These are phyloP conservation scores for Ciconia stormi DNA, from an alignment of 2,113 vertebrate species.

Conservation along the genomic window DNA sequence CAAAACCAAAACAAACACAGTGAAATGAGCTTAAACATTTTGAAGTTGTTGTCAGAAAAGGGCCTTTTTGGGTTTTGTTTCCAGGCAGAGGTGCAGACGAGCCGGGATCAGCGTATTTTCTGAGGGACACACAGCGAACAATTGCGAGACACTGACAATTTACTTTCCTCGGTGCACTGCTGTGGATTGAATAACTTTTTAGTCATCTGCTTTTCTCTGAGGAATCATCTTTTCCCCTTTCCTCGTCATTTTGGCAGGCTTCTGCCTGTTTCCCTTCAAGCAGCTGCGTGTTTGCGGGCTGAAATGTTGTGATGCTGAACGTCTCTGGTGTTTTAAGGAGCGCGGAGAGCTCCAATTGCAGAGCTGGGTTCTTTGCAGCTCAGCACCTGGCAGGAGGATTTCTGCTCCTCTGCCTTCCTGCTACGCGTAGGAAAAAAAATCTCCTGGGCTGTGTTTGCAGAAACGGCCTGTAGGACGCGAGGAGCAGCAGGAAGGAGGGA, in stretches of 20 bases:
- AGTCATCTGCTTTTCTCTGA: background rate
- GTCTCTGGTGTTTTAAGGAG: background rate
- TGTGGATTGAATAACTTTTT: background rate
- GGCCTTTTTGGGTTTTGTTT: background rate
- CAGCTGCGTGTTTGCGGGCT: background rate
- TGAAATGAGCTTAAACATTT: slow-evolving; percentile 1
- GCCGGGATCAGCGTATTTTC: background rate
- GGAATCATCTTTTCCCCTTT: background rate
- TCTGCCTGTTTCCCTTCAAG: background rate
- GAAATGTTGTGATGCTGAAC: background rate
- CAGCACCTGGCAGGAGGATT: background rate
- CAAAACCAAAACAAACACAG: slow-evolving; percentile 17
- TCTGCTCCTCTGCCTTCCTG: background rate
- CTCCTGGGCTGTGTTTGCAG: background rate
- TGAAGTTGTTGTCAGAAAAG: background rate
- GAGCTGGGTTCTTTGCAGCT: background rate
- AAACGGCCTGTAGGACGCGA: background rate
- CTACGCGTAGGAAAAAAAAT: rapidly evolving
- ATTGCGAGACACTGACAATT: background rate
- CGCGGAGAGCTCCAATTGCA: rapidly evolving
- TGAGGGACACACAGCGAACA: background rate
- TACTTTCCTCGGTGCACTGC: background rate
- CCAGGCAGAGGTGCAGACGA: background rate
- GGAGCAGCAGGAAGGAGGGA: background rate
- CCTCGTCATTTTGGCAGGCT: background rate